Evolutionary conservation across 2,113 vertebrate genomes (phyloP).

Genomic region (Lophura nycthemera): DNA sequence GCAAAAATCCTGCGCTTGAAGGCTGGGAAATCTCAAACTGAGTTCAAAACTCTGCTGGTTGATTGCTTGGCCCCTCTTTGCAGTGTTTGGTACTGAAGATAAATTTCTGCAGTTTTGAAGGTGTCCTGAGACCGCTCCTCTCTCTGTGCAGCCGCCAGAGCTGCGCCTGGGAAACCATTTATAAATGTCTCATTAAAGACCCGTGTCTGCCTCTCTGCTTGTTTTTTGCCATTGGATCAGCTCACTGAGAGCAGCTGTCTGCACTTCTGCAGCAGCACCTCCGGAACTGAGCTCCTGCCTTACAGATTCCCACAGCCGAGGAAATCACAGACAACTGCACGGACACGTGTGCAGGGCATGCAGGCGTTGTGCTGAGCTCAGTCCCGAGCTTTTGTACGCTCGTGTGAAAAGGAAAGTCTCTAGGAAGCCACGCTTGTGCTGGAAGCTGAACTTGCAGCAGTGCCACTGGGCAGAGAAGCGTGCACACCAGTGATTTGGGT

Average conservation of each 20-base stretch:
- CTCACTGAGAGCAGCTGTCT: constrained; percentile 62
- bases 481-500: accelerated
- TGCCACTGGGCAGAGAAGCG: background rate
- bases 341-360: background rate
- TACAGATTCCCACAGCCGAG: background rate
- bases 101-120: constrained; percentile 14
- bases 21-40: background rate
- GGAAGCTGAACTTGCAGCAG: background rate
- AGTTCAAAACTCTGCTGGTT: background rate
- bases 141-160: background rate
- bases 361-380: background rate
- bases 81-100: constrained; percentile 1
- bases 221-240: constrained; percentile 40
- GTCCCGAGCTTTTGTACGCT: background rate
- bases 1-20: background rate
- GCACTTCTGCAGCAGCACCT: background rate
- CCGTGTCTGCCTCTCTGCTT: constrained; percentile 52
- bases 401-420: background rate
- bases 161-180: constrained; percentile 53
- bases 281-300: background rate
- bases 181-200: constrained; percentile 54
- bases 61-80: background rate
- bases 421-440: background rate
- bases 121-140: background rate
- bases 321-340: background rate